phyloP scores from a whole-genome alignment of 2,888 invertebrate species.

The Rutpela maculata region DNA sequence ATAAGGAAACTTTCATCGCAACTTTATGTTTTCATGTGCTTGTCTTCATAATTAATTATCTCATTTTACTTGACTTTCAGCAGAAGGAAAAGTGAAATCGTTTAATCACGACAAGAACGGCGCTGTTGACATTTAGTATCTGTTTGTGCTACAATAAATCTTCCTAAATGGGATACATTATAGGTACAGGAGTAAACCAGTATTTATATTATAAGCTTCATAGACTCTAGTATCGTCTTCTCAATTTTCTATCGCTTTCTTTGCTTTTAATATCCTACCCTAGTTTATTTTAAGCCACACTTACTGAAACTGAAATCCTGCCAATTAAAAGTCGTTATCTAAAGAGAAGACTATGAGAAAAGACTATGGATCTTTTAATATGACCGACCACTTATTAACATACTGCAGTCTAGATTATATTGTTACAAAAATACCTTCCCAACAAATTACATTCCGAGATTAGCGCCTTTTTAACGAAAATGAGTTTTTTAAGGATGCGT shows the following conservation, averaged over 20 bases:
- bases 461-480: too few species aligned
- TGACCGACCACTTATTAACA: too few species aligned
- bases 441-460: too few species aligned
- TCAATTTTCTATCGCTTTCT: neutral
- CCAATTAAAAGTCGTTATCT: too few species aligned
- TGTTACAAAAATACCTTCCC: too few species aligned
- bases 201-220: neutral
- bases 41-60: slow-evolving; percentile 1
- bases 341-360: too few species aligned
- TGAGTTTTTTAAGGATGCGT: too few species aligned
- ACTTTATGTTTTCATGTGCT: neutral
- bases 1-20: slow-evolving; percentile 1
- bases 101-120: slow-evolving; percentile 7
- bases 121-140: neutral
- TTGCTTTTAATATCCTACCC: neutral
- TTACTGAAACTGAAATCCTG: too few species aligned
- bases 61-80: neutral
- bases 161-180: slow-evolving; percentile 1
- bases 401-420: too few species aligned
- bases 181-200: neutral
- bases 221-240: neutral
- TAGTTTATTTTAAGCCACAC: neutral
- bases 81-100: neutral
- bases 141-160: neutral
- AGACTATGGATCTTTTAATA: too few species aligned